Conservation (phyloP, 1,140 invertebrate species). For the Anadara kagoshimensis region DNA sequence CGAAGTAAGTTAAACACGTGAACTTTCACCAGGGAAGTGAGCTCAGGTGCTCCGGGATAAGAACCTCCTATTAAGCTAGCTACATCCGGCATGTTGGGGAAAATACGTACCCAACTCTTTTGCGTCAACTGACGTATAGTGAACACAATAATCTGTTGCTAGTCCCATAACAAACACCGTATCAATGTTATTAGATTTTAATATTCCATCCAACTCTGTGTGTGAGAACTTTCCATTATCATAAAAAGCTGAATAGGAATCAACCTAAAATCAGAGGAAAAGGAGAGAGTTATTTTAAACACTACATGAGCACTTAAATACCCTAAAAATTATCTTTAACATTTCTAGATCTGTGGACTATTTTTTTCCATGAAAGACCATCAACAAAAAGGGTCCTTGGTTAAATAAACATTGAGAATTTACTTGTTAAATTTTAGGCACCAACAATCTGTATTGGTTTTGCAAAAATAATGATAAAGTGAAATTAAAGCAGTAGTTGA, state of each 20-base stretch:
- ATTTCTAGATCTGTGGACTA: background rate
- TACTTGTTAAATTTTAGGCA: too few species aligned
- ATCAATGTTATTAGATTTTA: constrained; percentile 35
- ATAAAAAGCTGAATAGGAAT: constrained; percentile 62
- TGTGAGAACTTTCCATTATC: constrained; percentile 55
- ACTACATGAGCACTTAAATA: too few species aligned
- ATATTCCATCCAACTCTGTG: constrained; percentile 44
- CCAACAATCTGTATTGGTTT: too few species aligned
- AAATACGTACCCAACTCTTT: constrained; percentile 43
- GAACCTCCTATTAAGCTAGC: too few species aligned
- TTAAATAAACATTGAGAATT: too few species aligned
- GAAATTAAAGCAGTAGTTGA: too few species aligned
- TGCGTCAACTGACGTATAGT: constrained; percentile 58
- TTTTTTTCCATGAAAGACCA: background rate
- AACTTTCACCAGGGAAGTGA: too few species aligned
- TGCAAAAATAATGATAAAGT: too few species aligned
- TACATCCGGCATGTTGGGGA: too few species aligned
- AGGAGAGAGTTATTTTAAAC: background rate
- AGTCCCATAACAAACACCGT: constrained; percentile 53
- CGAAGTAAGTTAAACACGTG: too few species aligned
- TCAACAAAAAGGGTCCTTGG: background rate
- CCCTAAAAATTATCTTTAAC: too few species aligned
- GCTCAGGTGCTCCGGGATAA: too few species aligned
- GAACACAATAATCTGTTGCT: constrained; percentile 61
- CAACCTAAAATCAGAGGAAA: constrained; percentile 43